phyloP scores from a whole-genome alignment of 2,888 invertebrate species.

The Drepana falcataria region DNA sequence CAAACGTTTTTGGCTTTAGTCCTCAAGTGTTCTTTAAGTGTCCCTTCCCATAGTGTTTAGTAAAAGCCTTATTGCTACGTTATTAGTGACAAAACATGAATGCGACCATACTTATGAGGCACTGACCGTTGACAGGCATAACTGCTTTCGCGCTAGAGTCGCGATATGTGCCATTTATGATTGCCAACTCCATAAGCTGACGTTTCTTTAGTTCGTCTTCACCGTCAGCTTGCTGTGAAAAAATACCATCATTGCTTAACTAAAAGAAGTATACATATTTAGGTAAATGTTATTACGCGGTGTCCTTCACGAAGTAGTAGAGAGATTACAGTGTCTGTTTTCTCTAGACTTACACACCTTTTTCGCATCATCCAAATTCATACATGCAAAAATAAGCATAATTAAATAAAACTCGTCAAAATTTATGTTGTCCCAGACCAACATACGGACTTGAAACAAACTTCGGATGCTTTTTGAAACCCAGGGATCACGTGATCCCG shows the following conservation, averaged over 20 bases:
- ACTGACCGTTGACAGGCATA: slow-evolving; percentile 87
- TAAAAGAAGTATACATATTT: neutral
- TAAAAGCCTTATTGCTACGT: slow-evolving; percentile 20
- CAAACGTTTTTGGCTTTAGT: no score
- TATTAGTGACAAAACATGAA: slow-evolving; percentile 75
- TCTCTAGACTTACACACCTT: no score
- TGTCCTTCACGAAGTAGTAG: no score
- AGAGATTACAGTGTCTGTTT: no score
- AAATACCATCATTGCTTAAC: neutral
- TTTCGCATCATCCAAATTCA: no score
- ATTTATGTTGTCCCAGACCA: no score
- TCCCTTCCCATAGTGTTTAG: slow-evolving; percentile 10
- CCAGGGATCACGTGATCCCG: no score
- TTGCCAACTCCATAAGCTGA: slow-evolving; percentile 99
- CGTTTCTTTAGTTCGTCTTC: slow-evolving; percentile 99
- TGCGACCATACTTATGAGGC: slow-evolving; percentile 76
- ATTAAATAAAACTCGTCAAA: no score
- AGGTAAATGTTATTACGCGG: neutral
- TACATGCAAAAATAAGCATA: no score
- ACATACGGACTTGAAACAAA: no score
- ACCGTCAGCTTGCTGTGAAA: slow-evolving; percentile 96
- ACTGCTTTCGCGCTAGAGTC: slow-evolving; percentile 95
- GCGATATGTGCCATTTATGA: slow-evolving; percentile 99
- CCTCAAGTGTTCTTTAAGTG: neutral
- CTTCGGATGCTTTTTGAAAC: no score